Base-by-base conservation (phyloP, 1,140 invertebrate species). In the Drosophila sproati region DNA sequence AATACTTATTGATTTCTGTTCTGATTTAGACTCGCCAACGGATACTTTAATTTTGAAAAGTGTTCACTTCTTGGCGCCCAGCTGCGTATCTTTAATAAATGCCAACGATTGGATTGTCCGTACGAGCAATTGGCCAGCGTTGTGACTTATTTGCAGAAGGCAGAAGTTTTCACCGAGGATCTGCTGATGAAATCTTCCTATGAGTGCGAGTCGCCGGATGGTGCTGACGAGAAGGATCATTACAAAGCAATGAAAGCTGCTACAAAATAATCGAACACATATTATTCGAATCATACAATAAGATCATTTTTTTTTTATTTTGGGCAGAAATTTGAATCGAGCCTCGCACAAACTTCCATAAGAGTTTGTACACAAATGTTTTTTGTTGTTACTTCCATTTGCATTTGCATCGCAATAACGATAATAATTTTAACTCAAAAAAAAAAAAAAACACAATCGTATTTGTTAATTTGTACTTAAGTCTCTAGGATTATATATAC, bases 41-140 rank as follows among this genome's bases (percentile, higher is more conserved):
- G 96, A 4, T 96, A 91, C 95, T 8, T 98, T 34, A 98, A 98
- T 93, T 97, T 97, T 92, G 96, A 96, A 86, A 97, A 97, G 93
- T 97, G 97, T 90, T 96, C 96, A 95, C 95, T 97, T 86, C 91
- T 97, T 57, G 96, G 96, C 20, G 96, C 96, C 92, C 96, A 97
- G 92, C 95, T 97, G 69, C 96, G 95, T 0, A 96, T 96, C 89
- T 97, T 97, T 88, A 96, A 97, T 75, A 95, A 96, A 8, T 97
- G 96, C 96, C 97, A 97, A 86, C 96, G 96, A 91, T 95, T 96
- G 31, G 95, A 95, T 34, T 98, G 97, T 93, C 96, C 97, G 1
- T 98, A 98, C 92, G 96, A 96, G 71, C 96, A 96, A 81, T 94
- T 96, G 78, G 92, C 94, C 20, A 94, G 95, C 78, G 95, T 98